Evolutionary conservation across 1,140 invertebrate genomes (phyloP).

Genomic region (Cotesia chilonis): DNA sequence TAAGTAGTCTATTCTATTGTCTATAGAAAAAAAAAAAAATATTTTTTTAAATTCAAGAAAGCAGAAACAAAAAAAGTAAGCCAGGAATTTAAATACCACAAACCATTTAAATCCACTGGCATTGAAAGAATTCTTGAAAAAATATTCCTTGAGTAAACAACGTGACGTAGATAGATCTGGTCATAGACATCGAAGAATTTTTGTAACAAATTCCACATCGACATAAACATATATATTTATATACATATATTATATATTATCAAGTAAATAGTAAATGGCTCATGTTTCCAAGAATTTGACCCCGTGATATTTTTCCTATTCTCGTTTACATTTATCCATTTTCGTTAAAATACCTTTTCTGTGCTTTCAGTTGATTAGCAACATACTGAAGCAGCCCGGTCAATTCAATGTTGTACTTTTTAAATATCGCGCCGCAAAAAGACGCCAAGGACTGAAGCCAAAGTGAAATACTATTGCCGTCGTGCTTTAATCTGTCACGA

Average conservation of each 20-base stretch:
- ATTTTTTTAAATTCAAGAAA: background rate
- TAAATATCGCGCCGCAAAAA: constrained; percentile 95
- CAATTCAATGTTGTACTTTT: constrained; percentile 97
- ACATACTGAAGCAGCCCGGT: constrained; percentile 96
- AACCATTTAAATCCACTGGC: constrained; percentile 8
- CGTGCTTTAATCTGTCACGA: constrained; percentile 82
- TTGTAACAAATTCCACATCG: background rate
- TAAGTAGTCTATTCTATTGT: background rate
- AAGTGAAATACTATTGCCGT: constrained; percentile 91
- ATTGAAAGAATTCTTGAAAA: background rate
- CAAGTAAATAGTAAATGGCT: constrained; percentile 26
- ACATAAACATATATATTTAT: background rate
- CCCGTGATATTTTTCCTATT: constrained; percentile 18
- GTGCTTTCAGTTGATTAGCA: constrained; percentile 94
- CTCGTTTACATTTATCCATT: background rate
- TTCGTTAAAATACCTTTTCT: constrained; percentile 79
- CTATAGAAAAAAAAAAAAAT: background rate
- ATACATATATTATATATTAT: constrained; percentile 23
- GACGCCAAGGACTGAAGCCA: constrained; percentile 95
- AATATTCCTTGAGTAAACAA: constrained; percentile 7
- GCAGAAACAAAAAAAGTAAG: background rate
- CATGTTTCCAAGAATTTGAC: constrained; percentile 39
- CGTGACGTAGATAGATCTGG: constrained; percentile 7
- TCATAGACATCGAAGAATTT: constrained; percentile 24
- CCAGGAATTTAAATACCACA: constrained; percentile 6